A percentile compares a stretch with the other conserved stretches of the same genome.
Conservation (phyloP, 2,797 vertebrate genomes). For the Anniella stebbinsi region DNA sequence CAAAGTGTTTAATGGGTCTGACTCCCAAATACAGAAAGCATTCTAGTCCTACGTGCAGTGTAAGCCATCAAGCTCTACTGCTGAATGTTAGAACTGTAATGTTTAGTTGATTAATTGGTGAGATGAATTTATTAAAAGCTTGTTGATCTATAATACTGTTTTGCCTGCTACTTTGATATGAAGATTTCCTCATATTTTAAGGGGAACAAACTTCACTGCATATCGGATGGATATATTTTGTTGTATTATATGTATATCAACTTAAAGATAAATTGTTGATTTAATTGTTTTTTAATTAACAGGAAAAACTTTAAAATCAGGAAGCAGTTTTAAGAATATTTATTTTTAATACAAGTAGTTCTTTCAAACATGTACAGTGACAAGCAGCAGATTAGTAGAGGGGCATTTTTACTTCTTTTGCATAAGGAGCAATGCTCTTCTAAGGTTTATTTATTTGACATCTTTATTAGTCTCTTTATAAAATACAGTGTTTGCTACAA, state of each 20-base stretch:
- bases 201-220: neutral
- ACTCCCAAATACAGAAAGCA: neutral
- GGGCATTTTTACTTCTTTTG: neutral
- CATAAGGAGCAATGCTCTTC: neutral
- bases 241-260: neutral
- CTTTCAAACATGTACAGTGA: neutral
- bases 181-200: neutral
- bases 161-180: neutral
- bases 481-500: neutral
- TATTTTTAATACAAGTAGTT: neutral
- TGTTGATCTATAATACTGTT: neutral
- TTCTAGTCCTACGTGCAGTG: neutral
- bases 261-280: neutral
- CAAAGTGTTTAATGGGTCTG: neutral
- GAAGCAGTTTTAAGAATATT: too few relatives aligned
- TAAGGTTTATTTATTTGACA: neutral
- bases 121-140: conserved; percentile 6
- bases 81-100: neutral
- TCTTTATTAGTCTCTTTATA: neutral
- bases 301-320: neutral
- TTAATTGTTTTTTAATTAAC: neutral
- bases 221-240: neutral
- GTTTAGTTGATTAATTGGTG: neutral
- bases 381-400: neutral
- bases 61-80: neutral